Conservation (phyloP, 92 coral and sea anemone genomes). For the Siderastrea siderea region DNA sequence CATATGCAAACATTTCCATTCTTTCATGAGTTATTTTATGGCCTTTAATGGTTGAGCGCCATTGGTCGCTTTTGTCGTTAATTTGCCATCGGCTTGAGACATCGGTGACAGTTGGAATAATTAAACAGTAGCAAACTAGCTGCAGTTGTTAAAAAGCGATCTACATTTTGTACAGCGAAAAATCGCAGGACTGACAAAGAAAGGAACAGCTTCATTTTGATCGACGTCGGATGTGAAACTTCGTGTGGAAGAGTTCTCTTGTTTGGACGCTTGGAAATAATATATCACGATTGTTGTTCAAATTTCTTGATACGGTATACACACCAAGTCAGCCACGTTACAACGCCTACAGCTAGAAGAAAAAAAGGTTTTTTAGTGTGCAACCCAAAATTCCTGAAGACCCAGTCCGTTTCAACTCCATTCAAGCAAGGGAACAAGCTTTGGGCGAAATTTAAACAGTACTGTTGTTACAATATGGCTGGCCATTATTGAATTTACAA, state of each 20-base stretch:
- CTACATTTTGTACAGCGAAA: too few species aligned
- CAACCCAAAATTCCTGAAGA: slow-evolving; percentile 6
- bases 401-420: neutral
- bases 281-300: neutral
- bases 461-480: neutral
- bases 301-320: too few species aligned
- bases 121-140: neutral
- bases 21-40: neutral
- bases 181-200: too few species aligned
- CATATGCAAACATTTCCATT: neutral
- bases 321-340: neutral
- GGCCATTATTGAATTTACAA: neutral
- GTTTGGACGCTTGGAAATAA: too few species aligned
- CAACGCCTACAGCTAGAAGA: neutral
- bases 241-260: neutral
- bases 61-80: slow-evolving; percentile 20
- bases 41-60: slow-evolving; percentile 15
- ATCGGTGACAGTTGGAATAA: neutral
- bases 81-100: slow-evolving; percentile 26
- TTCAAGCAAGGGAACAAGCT: too few species aligned
- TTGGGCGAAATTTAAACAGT: too few species aligned
- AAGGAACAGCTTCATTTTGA: neutral
- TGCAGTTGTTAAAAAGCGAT: neutral
- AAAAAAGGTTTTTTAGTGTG: neutral
- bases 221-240: neutral